Percentiles rank a stretch among this genome's conserved stretches.
phyloP scores from a whole-genome alignment of 2,888 invertebrate genomes.

The Callimorpha dominula region DNA sequence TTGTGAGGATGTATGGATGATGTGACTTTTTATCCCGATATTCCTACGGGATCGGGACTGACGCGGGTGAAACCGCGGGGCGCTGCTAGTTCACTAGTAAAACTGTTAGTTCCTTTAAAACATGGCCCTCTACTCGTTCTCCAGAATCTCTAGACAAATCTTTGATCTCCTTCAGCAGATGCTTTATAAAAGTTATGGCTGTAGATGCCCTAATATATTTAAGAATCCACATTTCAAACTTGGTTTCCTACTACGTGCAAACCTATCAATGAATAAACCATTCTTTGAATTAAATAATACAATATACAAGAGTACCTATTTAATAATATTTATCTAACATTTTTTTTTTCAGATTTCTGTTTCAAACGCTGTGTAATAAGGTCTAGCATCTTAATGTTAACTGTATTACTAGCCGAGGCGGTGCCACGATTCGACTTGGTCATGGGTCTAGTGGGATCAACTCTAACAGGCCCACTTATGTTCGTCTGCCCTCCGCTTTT shows the following conservation, averaged over 20 bases:
- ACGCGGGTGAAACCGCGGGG: too few relatives aligned
- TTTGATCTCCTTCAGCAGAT: too few relatives aligned
- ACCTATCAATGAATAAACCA: background rate
- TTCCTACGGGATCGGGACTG: too few relatives aligned
- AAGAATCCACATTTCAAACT: too few relatives aligned
- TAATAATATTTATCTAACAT: background rate
- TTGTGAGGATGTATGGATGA: too few relatives aligned
- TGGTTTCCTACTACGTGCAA: background rate
- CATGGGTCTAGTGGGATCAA: constrained; percentile 94
- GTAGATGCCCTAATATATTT: too few relatives aligned
- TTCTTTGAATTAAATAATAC: background rate
- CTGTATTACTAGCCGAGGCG: constrained; percentile 92
- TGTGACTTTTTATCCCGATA: too few relatives aligned
- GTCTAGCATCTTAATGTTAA: constrained; percentile 89
- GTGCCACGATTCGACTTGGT: constrained; percentile 95
- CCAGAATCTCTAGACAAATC: too few relatives aligned
- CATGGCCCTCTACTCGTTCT: too few relatives aligned
- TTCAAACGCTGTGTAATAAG: constrained; percentile 90
- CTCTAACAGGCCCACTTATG: constrained; percentile 93
- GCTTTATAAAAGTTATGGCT: too few relatives aligned
- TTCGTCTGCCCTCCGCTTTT: constrained; percentile 94
- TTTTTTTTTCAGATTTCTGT: constrained; percentile 88
- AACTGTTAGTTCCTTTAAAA: too few relatives aligned
- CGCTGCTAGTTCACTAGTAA: too few relatives aligned
- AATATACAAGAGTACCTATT: background rate